Conservation (phyloP, 2,888 invertebrate genomes). For the Cordilura impudica region DNA sequence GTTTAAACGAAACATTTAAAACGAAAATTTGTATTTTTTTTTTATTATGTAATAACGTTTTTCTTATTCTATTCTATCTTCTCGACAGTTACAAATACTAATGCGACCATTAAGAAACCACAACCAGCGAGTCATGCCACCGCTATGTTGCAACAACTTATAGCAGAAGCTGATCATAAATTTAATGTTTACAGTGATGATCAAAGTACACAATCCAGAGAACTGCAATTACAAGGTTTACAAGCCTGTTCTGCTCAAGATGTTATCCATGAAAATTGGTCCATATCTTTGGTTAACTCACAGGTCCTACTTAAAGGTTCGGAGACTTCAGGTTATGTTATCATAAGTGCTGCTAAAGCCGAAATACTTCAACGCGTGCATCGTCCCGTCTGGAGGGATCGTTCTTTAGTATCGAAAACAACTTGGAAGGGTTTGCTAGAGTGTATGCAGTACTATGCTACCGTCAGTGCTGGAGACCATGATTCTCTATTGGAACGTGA, state of each 20-base stretch:
- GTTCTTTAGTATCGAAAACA: slow-evolving; percentile 92
- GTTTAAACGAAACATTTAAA: too few species aligned
- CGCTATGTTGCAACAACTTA: slow-evolving; percentile 91
- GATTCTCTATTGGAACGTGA: slow-evolving; percentile 87
- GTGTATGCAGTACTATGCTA: slow-evolving; percentile 99
- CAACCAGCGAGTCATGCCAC: slow-evolving; percentile 87
- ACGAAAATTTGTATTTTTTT: too few species aligned
- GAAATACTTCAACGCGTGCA: slow-evolving; percentile 94
- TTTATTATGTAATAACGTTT: background rate
- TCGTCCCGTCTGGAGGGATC: slow-evolving; percentile 91
- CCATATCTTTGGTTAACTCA: slow-evolving; percentile 83
- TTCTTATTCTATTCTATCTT: background rate
- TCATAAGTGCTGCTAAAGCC: slow-evolving; percentile 96
- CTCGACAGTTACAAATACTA: slow-evolving; percentile 62
- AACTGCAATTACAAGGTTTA: slow-evolving; percentile 89
- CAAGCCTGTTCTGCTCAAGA: slow-evolving; percentile 94
- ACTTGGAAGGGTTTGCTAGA: slow-evolving; percentile 97
- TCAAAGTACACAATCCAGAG: slow-evolving; percentile 85
- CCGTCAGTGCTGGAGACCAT: slow-evolving; percentile 90
- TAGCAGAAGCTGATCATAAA: slow-evolving; percentile 95
- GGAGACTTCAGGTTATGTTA: slow-evolving; percentile 97
- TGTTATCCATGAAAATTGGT: slow-evolving; percentile 95
- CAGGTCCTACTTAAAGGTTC: slow-evolving; percentile 94
- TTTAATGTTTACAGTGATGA: slow-evolving; percentile 98
- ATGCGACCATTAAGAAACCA: slow-evolving; percentile 72